phyloP scores from a whole-genome alignment of 1,140 invertebrate genomes.

The Telenomus remus region DNA sequence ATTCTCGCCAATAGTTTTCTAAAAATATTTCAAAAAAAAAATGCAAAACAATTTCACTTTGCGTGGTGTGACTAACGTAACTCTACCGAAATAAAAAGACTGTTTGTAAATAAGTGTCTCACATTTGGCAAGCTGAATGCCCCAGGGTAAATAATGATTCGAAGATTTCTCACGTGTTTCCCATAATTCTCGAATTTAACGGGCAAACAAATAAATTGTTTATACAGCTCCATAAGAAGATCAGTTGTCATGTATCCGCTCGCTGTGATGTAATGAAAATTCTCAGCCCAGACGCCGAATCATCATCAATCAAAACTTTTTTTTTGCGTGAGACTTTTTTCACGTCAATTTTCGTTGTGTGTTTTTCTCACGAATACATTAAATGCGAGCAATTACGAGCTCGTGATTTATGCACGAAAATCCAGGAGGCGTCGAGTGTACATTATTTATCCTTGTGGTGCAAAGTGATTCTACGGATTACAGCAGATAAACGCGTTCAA shows the following conservation, averaged over 20 bases:
- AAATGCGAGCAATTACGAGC: slow-evolving; percentile 32
- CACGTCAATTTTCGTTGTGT: slow-evolving; percentile 6
- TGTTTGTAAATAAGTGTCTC: too few species aligned
- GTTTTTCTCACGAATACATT: slow-evolving; percentile 47
- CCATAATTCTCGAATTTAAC: slow-evolving; percentile 56
- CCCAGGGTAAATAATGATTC: slow-evolving; percentile 49
- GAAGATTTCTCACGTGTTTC: slow-evolving; percentile 57
- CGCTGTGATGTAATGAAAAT: neutral
- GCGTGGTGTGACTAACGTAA: slow-evolving; percentile 49
- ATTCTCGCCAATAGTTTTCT: too few species aligned
- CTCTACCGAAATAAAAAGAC: slow-evolving; percentile 28
- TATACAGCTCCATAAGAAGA: slow-evolving; percentile 25
- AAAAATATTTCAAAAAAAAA: too few species aligned
- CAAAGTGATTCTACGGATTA: slow-evolving; percentile 49
- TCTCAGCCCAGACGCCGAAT: neutral
- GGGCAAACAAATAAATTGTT: slow-evolving; percentile 48
- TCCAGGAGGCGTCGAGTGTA: slow-evolving; percentile 28
- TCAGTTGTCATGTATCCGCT: neutral
- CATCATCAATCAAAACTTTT: neutral
- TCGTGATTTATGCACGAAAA: slow-evolving; percentile 45
- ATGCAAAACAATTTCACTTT: too few species aligned
- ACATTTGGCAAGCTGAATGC: slow-evolving; percentile 16
- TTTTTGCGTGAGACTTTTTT: slow-evolving; percentile 33
- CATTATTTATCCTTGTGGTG: slow-evolving; percentile 26
- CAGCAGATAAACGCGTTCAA: slow-evolving; percentile 64